phyloP scores from a whole-genome alignment of 1,140 invertebrate species.

The Sogatella furcifera region DNA sequence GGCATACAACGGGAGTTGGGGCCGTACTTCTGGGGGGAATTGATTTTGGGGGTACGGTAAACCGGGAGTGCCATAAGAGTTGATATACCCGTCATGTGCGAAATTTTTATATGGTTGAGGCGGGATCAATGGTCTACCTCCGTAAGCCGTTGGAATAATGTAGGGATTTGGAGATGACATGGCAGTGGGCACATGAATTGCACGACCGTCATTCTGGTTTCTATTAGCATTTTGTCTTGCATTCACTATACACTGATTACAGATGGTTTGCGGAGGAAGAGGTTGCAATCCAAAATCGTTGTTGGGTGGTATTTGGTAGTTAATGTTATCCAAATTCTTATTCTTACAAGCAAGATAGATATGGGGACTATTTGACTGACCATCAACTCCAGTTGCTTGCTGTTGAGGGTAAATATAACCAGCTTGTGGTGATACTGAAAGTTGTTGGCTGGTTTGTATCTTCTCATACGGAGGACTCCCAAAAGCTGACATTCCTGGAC shows the following conservation, averaged over 20 bases:
- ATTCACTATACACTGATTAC: not conserved
- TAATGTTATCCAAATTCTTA: too few species aligned
- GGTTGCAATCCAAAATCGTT: too few species aligned
- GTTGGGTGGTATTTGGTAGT: too few species aligned
- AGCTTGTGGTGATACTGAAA: too few species aligned
- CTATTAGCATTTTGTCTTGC: not conserved
- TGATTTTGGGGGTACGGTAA: not conserved
- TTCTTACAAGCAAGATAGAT: too few species aligned
- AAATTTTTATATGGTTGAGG: not conserved
- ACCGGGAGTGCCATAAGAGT: not conserved
- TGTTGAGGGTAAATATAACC: too few species aligned
- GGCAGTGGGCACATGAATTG: slow-evolving; percentile 18
- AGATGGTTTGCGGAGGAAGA: not conserved
- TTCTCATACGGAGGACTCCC: too few species aligned
- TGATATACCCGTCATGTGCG: not conserved
- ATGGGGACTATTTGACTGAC: too few species aligned
- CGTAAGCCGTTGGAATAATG: slow-evolving; percentile 4
- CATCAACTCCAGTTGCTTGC: too few species aligned
- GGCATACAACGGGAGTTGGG: not conserved
- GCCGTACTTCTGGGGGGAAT: not conserved
- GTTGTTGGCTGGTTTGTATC: too few species aligned
- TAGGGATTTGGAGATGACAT: slow-evolving; percentile 20
- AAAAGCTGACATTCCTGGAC: too few species aligned
- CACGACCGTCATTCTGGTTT: not conserved
- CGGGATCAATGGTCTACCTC: not conserved